Evolutionary conservation across 2,113 vertebrate species (phyloP), one percentile per base, ranked within the genome.

Genomic region (Sander lucioperca): DNA sequence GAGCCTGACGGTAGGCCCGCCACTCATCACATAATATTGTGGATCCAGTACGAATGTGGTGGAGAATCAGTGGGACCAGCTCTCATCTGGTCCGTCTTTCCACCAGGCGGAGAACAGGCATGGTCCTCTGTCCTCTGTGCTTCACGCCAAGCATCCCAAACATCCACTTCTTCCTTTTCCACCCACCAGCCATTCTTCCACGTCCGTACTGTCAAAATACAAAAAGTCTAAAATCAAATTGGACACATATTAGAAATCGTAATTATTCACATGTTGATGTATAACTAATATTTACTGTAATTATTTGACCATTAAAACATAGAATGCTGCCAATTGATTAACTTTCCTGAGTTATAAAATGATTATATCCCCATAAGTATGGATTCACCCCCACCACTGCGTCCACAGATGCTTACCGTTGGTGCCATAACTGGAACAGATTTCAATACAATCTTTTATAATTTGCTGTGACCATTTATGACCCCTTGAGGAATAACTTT

Each of bases 121-220:
- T 33, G 6, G 36, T n/a, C 21, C 21, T 33, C 25, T 47, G n/a
- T 67, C 45, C 64, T 67, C 4, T 30, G 47, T 30, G 47, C 16
- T 39, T 18, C 45, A 68, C 67, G 6, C 48, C 50, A 4, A 69
- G 5, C 48, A 54, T 54, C 8, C 27, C 27, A 36, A 69, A 69
- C 12, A 54, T 19, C 67, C 67, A 69, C 27, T 53, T 69, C 15
- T 23, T 36, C 18, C 67, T 9, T 53, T 13, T 69, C 50, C 50
- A 69, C 4, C 18, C 30, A 53, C 67, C 50, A 36, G 11, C 67
- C 30, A 70, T 70, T 70, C 67, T 36, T 54, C 50, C 67, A 33
- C 30, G 30, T 8, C 50, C 50, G 15, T 54, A 54, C 30, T 54
- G 19, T 45, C n/a, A 23, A 47, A 59, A 59, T 59, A 27, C 27